These are phyloP conservation scores for Lamproptera curius DNA, from an alignment of 2,888 invertebrate species.

Conservation along the genomic window DNA sequence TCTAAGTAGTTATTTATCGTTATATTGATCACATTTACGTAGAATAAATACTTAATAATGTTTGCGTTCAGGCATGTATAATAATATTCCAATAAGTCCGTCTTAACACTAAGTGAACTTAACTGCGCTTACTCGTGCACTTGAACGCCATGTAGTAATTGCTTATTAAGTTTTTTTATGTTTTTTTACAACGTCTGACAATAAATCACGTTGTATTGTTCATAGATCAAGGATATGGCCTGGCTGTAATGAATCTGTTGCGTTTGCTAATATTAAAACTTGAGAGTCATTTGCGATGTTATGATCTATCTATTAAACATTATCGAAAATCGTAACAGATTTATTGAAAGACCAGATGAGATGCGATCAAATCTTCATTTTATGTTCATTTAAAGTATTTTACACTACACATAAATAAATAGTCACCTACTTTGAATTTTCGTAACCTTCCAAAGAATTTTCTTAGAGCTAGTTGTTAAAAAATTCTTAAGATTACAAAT, in stretches of 20 bases:
- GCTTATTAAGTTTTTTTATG: background rate
- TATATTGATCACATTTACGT: slow-evolving; percentile 7
- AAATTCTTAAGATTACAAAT: no score
- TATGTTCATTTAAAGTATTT: no score
- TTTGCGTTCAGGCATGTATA: slow-evolving; percentile 6
- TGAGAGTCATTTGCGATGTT: no score
- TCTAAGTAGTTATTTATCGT: slow-evolving; percentile 5
- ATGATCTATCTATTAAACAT: no score
- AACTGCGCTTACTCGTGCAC: background rate
- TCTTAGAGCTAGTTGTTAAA: no score
- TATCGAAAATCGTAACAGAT: no score
- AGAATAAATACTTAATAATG: slow-evolving; percentile 10
- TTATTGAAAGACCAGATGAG: no score
- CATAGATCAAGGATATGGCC: slow-evolving; percentile 7
- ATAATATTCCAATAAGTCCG: slow-evolving; percentile 5
- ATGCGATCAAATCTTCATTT: no score
- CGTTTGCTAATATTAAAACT: background rate
- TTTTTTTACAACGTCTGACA: background rate
- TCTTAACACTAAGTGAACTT: slow-evolving; percentile 1
- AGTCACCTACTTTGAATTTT: no score
- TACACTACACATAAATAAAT: no score
- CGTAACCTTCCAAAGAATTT: no score
- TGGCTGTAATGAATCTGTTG: background rate
- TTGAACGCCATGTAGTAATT: background rate
- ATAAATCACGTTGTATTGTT: background rate